Percentiles rank a stretch among this genome's conserved stretches.
Evolutionary conservation across 2,113 vertebrate species (phyloP).

Genomic region (Podarcis muralis): DNA sequence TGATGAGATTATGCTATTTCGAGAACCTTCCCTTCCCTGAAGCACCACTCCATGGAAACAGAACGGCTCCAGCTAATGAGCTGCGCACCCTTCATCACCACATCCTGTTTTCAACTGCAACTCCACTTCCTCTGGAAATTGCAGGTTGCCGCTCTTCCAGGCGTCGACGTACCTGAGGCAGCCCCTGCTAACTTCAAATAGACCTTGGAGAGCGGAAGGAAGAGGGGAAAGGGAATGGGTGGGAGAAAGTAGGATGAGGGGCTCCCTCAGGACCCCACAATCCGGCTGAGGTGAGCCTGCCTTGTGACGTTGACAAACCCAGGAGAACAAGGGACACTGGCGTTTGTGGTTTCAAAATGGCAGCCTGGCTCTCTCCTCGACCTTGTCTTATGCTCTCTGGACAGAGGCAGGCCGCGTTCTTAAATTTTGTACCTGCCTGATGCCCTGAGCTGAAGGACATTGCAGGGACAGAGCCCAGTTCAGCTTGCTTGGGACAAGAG

Average conservation of each 20-base stretch:
- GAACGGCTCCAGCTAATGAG: not conserved
- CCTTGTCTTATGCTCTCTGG: no score
- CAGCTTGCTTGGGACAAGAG: not conserved
- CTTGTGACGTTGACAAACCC: not conserved
- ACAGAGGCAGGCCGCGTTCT: not conserved
- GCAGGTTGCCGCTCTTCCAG: slow-evolving; percentile 10
- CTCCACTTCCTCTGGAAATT: slow-evolving; percentile 18
- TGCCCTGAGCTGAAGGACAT: no score
- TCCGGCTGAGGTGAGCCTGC: not conserved
- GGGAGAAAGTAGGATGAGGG: no score
- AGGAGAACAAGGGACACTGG: no score
- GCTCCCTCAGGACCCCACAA: not conserved
- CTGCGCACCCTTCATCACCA: not conserved
- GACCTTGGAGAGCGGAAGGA: not conserved
- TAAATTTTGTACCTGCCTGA: no score
- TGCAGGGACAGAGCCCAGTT: no score
- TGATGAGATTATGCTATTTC: slow-evolving; percentile 21
- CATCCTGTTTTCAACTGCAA: not conserved
- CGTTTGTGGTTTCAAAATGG: not conserved
- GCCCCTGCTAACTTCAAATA: not conserved
- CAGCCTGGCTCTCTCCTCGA: no score
- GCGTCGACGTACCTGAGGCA: no score
- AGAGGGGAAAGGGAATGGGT: not conserved
- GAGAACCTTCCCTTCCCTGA: slow-evolving; percentile 30
- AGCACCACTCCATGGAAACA: not conserved